Percentiles rank a stretch among this genome's conserved stretches.
phyloP scores from a whole-genome alignment of 2,888 invertebrate species.

The Drosophila hamatofila region DNA sequence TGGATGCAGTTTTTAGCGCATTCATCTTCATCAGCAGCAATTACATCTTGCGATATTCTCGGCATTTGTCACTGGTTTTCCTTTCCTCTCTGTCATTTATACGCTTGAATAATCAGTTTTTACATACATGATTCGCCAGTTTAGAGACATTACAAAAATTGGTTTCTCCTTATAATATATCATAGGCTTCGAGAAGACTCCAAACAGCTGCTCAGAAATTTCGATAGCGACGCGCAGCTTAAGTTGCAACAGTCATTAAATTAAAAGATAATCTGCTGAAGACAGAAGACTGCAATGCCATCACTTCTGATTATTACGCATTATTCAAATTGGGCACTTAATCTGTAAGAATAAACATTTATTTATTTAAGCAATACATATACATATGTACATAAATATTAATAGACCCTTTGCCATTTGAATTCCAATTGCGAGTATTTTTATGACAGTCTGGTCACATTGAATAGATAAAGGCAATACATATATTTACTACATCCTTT shows the following conservation, averaged over 20 bases:
- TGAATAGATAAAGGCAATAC: background rate
- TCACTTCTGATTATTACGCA: background rate
- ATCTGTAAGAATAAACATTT: background rate
- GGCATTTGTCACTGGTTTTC: constrained; percentile 52
- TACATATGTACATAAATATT: no score
- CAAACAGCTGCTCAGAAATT: constrained; percentile 17
- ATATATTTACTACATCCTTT: background rate
- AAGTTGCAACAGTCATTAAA: constrained; percentile 20
- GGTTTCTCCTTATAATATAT: constrained; percentile 37
- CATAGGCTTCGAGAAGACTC: constrained; percentile 19
- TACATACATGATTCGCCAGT: constrained; percentile 26
- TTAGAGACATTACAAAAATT: constrained; percentile 41
- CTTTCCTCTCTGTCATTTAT: constrained; percentile 58
- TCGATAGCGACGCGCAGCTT: constrained; percentile 26
- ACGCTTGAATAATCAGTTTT: constrained; percentile 59
- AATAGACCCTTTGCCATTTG: background rate
- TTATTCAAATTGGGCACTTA: background rate
- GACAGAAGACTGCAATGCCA: background rate
- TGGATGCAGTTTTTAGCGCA: constrained; percentile 48
- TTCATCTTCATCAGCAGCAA: constrained; percentile 67
- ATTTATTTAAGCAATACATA: background rate
- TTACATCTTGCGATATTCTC: constrained; percentile 63
- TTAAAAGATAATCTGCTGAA: constrained; percentile 3
- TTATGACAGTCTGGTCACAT: background rate
- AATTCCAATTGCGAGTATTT: background rate